These are phyloP conservation scores for Crocuta crocuta DNA, from an alignment of 2,113 vertebrate species.

Conservation along the genomic window DNA sequence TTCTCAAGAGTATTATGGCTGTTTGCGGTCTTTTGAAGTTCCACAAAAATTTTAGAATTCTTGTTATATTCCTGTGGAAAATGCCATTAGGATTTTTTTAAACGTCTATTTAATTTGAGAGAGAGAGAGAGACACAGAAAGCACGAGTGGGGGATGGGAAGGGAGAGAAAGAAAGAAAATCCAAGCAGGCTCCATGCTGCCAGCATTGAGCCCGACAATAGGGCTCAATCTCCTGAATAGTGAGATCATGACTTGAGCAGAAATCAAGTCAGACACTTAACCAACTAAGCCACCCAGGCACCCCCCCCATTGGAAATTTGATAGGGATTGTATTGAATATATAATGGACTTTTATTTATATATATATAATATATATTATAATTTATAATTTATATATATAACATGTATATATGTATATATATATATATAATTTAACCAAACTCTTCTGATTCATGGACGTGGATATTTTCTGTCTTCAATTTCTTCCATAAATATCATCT, in stretches of 20 bases:
- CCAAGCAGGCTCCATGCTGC: no score
- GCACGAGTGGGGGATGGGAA: no score
- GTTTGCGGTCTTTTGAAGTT: neutral
- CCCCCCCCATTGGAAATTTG: neutral
- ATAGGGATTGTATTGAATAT: neutral
- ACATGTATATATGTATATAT: neutral
- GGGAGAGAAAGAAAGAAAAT: no score
- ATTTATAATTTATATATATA: neutral
- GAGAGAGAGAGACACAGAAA: no score
- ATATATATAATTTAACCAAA: neutral
- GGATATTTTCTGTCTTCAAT: neutral
- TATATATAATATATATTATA: neutral
- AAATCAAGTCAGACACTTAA: no score
- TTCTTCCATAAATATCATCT: neutral
- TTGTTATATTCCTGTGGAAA: neutral
- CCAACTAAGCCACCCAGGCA: no score
- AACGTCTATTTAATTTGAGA: no score
- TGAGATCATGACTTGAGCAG: no score
- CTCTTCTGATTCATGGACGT: neutral
- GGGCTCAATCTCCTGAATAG: no score
- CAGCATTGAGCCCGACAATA: no score
- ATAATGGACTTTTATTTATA: neutral
- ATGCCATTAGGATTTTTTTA: neutral
- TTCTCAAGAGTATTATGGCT: neutral
- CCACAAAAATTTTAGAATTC: neutral